Evolutionary conservation across 1,140 invertebrate genomes (phyloP).

Genomic region (Bombus polaris): DNA sequence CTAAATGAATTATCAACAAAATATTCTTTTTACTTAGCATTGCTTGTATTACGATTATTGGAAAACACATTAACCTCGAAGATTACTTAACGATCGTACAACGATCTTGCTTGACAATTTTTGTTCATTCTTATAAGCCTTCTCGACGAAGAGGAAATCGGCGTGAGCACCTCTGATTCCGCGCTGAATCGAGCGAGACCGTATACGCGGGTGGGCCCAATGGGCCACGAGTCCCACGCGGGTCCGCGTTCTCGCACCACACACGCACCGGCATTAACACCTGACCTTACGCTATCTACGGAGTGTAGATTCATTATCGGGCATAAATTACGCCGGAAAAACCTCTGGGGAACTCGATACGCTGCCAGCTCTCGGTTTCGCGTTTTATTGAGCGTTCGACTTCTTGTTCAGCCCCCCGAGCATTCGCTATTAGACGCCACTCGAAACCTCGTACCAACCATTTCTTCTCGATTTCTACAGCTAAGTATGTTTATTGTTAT

Average conservation of each 20-base stretch:
- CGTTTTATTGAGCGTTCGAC: constrained; percentile 53
- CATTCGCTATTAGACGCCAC: constrained; percentile 33
- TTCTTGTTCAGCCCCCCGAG: constrained; percentile 31
- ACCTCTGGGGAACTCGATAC: constrained; percentile 64
- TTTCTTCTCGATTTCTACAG: background rate
- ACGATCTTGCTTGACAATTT: too few species aligned
- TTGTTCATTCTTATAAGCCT: too few species aligned
- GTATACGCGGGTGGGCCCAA: constrained; percentile 74
- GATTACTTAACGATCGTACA: too few species aligned
- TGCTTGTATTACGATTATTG: too few species aligned
- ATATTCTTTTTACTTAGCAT: too few species aligned
- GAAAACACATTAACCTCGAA: too few species aligned
- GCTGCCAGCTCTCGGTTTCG: constrained; percentile 59
- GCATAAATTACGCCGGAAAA: constrained; percentile 77
- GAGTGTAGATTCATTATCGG: constrained; percentile 77
- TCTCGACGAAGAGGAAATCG: background rate
- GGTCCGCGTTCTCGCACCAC: constrained; percentile 70
- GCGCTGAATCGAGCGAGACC: constrained; percentile 56
- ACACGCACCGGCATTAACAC: constrained; percentile 78
- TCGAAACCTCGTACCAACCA: background rate
- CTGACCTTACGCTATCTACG: constrained; percentile 76
- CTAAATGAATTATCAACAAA: too few species aligned
- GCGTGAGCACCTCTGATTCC: constrained; percentile 57
- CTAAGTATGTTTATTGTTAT: constrained; percentile 11
- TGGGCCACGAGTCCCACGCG: constrained; percentile 74